These are phyloP conservation scores for Melikaiella ostensackeni DNA, from an alignment of 2,888 invertebrate genomes.

Conservation along the genomic window DNA sequence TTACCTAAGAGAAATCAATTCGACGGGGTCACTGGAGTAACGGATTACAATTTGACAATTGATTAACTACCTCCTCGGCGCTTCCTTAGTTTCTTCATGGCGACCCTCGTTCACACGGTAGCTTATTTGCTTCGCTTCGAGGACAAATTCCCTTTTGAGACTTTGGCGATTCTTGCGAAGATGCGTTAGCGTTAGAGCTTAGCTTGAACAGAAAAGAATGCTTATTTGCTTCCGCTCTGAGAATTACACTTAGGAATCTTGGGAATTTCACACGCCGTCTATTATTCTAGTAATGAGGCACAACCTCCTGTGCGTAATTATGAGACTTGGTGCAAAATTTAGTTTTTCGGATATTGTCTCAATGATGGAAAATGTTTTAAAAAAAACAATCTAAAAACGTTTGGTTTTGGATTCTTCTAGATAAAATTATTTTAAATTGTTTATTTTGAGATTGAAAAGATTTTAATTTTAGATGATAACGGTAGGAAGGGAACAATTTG, in stretches of 20 bases:
- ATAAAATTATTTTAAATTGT: too few relatives aligned
- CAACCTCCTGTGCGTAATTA: background rate
- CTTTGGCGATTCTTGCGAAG: conserved; percentile 21
- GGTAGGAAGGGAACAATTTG: background rate
- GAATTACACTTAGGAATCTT: conserved; percentile 17
- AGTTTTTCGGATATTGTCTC: conserved; percentile 18
- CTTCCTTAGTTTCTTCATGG: conserved; percentile 45
- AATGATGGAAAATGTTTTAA: background rate
- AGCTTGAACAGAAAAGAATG: conserved; percentile 17
- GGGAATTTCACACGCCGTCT: conserved; percentile 31
- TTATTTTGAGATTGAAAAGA: background rate
- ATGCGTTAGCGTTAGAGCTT: background rate
- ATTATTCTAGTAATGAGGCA: conserved; percentile 26
- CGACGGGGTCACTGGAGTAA: conserved; percentile 61
- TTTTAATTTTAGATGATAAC: background rate
- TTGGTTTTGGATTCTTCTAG: too few relatives aligned
- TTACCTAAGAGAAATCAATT: conserved; percentile 61
- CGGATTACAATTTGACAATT: conserved; percentile 70
- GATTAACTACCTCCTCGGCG: conserved; percentile 60
- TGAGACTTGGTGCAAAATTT: conserved; percentile 1
- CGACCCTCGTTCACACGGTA: conserved; percentile 51
- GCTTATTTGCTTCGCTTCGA: conserved; percentile 28
- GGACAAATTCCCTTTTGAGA: conserved; percentile 31
- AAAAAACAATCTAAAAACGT: too few relatives aligned
- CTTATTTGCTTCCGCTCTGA: conserved; percentile 33